Evolutionary conservation across 2,797 vertebrate species (phyloP).

Genomic region (Catharus ustulatus): DNA sequence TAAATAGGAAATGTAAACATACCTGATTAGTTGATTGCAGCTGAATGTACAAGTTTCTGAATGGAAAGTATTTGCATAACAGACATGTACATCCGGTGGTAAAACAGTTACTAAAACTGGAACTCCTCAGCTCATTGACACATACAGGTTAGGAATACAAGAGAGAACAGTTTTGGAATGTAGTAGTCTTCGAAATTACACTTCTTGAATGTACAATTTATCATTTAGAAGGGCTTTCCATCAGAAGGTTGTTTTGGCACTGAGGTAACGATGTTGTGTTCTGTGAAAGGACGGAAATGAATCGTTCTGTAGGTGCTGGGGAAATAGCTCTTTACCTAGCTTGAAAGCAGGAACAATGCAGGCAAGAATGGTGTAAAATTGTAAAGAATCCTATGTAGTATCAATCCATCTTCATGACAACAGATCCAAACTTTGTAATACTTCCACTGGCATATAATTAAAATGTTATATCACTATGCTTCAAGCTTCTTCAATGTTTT

Average conservation of each 20-base stretch:
- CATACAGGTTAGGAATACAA: not conserved
- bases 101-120: not conserved
- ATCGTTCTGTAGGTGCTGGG: constrained; percentile 10
- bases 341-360: constrained; percentile 11
- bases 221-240: constrained; percentile 23
- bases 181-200: not conserved
- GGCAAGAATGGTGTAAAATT: constrained; percentile 6
- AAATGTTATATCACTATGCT: not conserved
- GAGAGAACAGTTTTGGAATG: not conserved
- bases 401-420: constrained; percentile 10
- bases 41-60: not conserved
- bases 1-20: not conserved
- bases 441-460: not conserved
- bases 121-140: not conserved
- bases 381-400: not conserved
- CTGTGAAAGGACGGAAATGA: constrained; percentile 33
- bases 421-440: constrained; percentile 2
- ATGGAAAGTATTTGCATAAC: not conserved
- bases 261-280: not conserved
- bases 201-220: not conserved
- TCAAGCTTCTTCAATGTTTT: constrained; percentile 2
- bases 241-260: constrained; percentile 30
- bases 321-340: constrained; percentile 32
- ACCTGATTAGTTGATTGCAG: not conserved
- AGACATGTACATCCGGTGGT: not conserved